Evolutionary conservation across 2,113 vertebrate genomes (phyloP).

Genomic region (Ciconia stormi): DNA sequence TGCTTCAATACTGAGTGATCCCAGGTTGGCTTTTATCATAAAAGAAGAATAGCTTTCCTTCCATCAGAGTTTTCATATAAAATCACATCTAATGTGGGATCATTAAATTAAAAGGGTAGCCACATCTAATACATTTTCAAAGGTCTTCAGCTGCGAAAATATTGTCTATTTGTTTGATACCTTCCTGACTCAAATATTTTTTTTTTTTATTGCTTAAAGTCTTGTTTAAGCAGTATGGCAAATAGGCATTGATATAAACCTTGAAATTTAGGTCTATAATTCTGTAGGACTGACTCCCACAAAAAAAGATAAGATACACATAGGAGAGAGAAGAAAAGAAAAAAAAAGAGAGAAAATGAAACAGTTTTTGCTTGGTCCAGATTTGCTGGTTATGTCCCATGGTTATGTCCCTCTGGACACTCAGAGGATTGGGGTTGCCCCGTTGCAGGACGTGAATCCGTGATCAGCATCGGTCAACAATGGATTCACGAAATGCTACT

Average conservation of each 20-base stretch:
- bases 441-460: neutral
- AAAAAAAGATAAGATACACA: too few relatives aligned
- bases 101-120: constrained; percentile 10
- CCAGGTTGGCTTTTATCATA: neutral
- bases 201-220: neutral
- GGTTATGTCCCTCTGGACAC: neutral
- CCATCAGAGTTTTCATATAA: neutral
- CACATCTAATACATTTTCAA: neutral
- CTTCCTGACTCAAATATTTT: neutral
- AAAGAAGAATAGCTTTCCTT: neutral
- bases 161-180: neutral
- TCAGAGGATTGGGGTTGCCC: neutral
- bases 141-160: neutral
- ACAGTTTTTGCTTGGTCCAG: neutral
- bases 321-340: neutral
- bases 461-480: neutral
- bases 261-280: neutral
- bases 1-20: neutral
- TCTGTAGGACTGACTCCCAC: neutral
- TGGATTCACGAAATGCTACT: neutral
- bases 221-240: neutral
- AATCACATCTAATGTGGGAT: neutral
- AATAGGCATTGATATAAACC: neutral
- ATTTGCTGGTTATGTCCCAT: neutral
- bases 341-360: neutral